Evolutionary conservation across 1,140 invertebrate genomes (phyloP), one percentile per base, ranked within the genome.

Genomic region (Zaprionus ghesquierei): DNA sequence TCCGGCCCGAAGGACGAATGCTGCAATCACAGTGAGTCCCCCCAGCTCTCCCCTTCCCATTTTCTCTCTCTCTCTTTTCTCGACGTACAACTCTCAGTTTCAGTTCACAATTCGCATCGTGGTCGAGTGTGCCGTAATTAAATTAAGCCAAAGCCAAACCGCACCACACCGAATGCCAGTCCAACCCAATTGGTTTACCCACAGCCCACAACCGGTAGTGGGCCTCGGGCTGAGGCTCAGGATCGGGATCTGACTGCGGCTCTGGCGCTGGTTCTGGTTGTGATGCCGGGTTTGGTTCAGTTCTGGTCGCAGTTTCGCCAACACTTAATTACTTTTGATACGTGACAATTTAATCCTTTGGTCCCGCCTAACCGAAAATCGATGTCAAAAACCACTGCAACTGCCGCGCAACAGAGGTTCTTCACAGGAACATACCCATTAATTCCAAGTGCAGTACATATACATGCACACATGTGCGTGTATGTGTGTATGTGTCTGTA

Each of bases 301-400:
- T 61, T 56, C 49, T 44, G 66, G 68, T 63, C 60, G 44, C 31
- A 54, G 59, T 38, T 56, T 27, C 56, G 33, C 54, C 63, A 69
- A 51, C 75, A 77, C 69, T 79, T 79, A 79, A 79, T 77, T 79
- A 79, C 77, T 63, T 79, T 77, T 77, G 74, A 79, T 77, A 77
- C 69, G 69, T 79, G 77, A 77, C 74, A 79, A 72, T 69, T 77
- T 76, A 77, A 79, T 77, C 69, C 69, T 63, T 77, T 69, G 46
- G 50, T 13, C 46, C 55, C 35, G 49, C 68, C 38, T n/a, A 56
- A 70, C 66, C 22, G 29, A 70, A 75, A 64, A 61, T 75, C 75
- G 68, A 71, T 77, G 59, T 23, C 23, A 22, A 35, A 50, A 41
- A 38, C 59, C 59, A 73, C 58, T 10, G 41, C n/a, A 41, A 41